Evolutionary conservation across 2,888 invertebrate species (phyloP).

Genomic region (Patella caerulea): DNA sequence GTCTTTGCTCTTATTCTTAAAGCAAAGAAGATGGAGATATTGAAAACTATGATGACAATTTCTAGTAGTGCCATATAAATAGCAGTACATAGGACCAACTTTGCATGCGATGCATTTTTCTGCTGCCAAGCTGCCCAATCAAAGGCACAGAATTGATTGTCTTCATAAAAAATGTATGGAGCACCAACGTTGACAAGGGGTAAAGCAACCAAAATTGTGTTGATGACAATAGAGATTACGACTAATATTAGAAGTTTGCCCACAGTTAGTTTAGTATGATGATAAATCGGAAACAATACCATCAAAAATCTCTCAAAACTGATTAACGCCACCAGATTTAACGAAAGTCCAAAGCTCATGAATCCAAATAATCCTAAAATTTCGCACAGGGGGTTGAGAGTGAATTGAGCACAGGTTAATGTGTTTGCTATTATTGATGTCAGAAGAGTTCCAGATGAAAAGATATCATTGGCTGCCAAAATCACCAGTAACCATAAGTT

Average conservation of each 20-base stretch:
- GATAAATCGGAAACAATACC: constrained; percentile 13
- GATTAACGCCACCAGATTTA: constrained; percentile 14
- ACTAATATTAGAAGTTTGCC: not conserved
- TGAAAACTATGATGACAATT: not conserved
- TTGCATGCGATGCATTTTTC: not conserved
- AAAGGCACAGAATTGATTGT: constrained; percentile 15
- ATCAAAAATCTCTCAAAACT: constrained; percentile 16
- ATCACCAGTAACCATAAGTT: constrained; percentile 17
- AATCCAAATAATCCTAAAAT: constrained; percentile 19
- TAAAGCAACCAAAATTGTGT: not conserved
- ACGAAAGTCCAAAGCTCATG: constrained; percentile 10
- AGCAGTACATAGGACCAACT: not conserved
- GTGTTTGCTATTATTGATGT: constrained; percentile 20
- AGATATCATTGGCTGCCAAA: constrained; percentile 19
- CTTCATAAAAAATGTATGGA: not conserved
- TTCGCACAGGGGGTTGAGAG: not conserved
- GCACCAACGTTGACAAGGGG: constrained; percentile 5
- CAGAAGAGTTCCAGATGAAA: not conserved
- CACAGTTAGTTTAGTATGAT: constrained; percentile 11
- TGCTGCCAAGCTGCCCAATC: constrained; percentile 4
- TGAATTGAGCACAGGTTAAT: constrained; percentile 9
- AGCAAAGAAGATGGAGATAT: not conserved
- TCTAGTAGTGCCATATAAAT: not conserved
- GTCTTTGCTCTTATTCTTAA: not conserved
- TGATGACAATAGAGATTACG: not conserved